Conservation (phyloP, 1,140 invertebrate species). For the Hypothenemus hampei region DNA sequence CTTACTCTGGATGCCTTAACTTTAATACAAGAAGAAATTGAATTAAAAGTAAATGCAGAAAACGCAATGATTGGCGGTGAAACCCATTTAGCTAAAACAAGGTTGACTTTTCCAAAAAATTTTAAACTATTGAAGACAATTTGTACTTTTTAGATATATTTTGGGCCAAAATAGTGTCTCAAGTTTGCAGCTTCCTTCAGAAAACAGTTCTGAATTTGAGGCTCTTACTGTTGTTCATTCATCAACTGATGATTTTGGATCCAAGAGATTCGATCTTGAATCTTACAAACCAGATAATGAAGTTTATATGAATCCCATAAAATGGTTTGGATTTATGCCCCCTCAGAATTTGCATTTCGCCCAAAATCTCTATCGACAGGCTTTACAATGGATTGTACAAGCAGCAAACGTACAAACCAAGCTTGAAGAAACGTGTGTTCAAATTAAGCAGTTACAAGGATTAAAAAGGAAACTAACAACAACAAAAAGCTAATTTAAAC, state of each 20-base stretch:
- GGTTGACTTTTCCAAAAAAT: constrained; percentile 3
- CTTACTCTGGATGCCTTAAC: constrained; percentile 57
- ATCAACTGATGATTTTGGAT: constrained; percentile 42
- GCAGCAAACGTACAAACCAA: constrained; percentile 60
- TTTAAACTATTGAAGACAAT: background rate
- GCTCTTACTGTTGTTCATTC: constrained; percentile 49
- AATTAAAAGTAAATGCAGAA: constrained; percentile 59
- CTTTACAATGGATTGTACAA: constrained; percentile 56
- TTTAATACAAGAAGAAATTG: constrained; percentile 64
- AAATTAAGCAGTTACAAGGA: constrained; percentile 46
- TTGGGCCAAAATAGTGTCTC: constrained; percentile 64
- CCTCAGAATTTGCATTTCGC: constrained; percentile 64
- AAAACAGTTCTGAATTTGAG: constrained; percentile 54
- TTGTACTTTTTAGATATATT: constrained; percentile 52
- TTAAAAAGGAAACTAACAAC: constrained; percentile 30
- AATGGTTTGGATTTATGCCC: constrained; percentile 71
- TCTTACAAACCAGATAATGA: constrained; percentile 44
- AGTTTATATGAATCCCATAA: constrained; percentile 55
- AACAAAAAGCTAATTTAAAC: background rate
- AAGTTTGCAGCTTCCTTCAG: constrained; percentile 57
- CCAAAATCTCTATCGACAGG: constrained; percentile 60
- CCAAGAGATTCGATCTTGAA: constrained; percentile 39
- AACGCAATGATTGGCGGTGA: constrained; percentile 57
- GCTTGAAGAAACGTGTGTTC: constrained; percentile 47
- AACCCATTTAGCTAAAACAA: constrained; percentile 64